phyloP scores from a whole-genome alignment of 1,140 invertebrate genomes.

The Aphidius ervi region DNA sequence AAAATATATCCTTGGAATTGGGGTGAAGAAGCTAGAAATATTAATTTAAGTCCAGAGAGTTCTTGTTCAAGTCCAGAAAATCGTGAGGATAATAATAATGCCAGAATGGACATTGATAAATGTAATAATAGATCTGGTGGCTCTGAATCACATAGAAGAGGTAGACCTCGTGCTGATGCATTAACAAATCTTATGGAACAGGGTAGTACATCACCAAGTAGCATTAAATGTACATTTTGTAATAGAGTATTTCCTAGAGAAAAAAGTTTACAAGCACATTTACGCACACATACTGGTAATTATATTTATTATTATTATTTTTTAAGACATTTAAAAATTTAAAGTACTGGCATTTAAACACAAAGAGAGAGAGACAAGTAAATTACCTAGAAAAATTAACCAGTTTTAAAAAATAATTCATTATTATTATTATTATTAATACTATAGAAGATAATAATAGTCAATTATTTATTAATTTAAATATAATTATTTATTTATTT shows the following conservation, averaged over 20 bases:
- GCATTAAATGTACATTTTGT: slow-evolving; percentile 73
- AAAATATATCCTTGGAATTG: slow-evolving; percentile 48
- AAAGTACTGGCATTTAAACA: too few species aligned
- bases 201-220: slow-evolving; percentile 67
- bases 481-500: too few species aligned
- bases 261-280: slow-evolving; percentile 77
- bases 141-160: slow-evolving; percentile 52
- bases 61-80: slow-evolving; percentile 51
- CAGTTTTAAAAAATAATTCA: too few species aligned
- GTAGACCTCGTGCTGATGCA: slow-evolving; percentile 69
- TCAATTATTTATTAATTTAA: too few species aligned
- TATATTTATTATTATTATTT: neutral
- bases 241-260: slow-evolving; percentile 75
- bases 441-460: too few species aligned
- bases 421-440: too few species aligned
- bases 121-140: slow-evolving; percentile 25
- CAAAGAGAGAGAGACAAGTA: too few species aligned
- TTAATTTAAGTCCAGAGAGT: slow-evolving; percentile 47
- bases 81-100: slow-evolving; percentile 22
- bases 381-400: too few species aligned
- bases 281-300: slow-evolving; percentile 75
- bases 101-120: slow-evolving; percentile 6
- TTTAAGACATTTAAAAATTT: neutral
- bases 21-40: slow-evolving; percentile 47
- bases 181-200: slow-evolving; percentile 69